Percentiles rank a stretch among this genome's conserved stretches.
These are phyloP conservation scores for Lottia scabra DNA, from an alignment of 2,888 invertebrate genomes.

Conservation along the genomic window DNA sequence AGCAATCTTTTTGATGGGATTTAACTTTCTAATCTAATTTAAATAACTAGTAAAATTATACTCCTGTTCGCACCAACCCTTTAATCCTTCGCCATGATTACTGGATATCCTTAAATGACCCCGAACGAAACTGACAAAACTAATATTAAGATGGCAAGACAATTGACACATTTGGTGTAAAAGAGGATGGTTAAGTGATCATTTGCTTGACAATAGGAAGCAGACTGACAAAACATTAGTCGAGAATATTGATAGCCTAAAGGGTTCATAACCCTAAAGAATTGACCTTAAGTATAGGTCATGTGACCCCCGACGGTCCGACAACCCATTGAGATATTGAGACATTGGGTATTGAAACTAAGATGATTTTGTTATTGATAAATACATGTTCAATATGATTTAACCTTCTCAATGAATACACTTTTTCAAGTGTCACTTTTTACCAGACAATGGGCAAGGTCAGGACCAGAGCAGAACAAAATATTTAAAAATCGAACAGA, in stretches of 20 bases:
- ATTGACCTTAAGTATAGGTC: background rate
- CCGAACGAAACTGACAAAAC: background rate
- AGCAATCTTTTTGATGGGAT: background rate
- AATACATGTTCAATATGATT: no score
- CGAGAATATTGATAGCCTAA: background rate
- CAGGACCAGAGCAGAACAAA: no score
- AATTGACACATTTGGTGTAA: background rate
- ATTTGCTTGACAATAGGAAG: background rate
- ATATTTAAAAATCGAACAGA: no score
- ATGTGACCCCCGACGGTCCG: background rate
- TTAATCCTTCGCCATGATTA: background rate
- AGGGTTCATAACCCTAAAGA: background rate
- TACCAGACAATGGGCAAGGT: no score
- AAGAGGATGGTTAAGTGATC: background rate
- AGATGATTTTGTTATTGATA: no score
- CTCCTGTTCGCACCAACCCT: background rate
- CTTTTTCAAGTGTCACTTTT: no score
- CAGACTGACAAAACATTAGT: background rate
- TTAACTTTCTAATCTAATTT: background rate
- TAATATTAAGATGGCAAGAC: background rate
- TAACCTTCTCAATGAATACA: no score
- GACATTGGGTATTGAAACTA: no score
- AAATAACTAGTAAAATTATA: background rate
- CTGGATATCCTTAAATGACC: slow-evolving; percentile 2
- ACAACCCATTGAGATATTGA: no score